phyloP scores from a whole-genome alignment of 2,888 invertebrate species.

The Alloplasta piceator region DNA sequence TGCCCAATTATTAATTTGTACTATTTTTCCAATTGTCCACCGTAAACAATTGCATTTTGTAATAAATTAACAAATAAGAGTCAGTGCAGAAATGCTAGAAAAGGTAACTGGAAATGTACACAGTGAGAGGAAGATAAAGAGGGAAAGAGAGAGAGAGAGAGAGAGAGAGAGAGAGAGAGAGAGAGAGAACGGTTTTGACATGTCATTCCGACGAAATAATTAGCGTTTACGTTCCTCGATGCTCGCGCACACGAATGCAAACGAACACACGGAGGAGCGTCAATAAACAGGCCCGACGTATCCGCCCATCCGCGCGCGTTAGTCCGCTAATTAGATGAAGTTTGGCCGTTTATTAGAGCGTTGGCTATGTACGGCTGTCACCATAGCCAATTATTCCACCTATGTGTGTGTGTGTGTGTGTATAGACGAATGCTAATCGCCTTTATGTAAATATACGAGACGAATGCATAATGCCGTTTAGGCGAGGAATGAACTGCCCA shows the following conservation, averaged over 20 bases:
- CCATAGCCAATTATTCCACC: constrained; percentile 73
- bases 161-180: constrained; percentile 4
- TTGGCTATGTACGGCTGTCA: constrained; percentile 36
- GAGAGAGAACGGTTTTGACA: neutral
- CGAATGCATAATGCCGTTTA: constrained; percentile 72
- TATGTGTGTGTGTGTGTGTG: constrained; percentile 32
- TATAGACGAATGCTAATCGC: constrained; percentile 74
- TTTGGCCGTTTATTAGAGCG: constrained; percentile 76
- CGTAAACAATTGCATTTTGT: no score
- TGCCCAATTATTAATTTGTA: no score
- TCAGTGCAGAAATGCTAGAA: constrained; percentile 16
- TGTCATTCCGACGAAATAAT: constrained; percentile 66
- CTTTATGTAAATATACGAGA: constrained; percentile 78
- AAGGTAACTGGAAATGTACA: neutral
- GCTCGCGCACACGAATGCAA: constrained; percentile 23
- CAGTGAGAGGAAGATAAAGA: constrained; percentile 9
- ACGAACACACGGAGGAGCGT: constrained; percentile 58
- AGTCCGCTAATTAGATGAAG: constrained; percentile 77
- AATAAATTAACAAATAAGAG: constrained; percentile 35
- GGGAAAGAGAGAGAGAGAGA: constrained; percentile 5
- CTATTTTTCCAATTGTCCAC: no score
- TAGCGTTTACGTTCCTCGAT: constrained; percentile 73
- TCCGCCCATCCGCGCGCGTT: constrained; percentile 29
- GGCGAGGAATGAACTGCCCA: constrained; percentile 28
- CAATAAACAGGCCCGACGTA: constrained; percentile 70